Evolutionary conservation across 1,140 invertebrate species (phyloP), one percentile per base, ranked within the genome.

Genomic region (Drosophila seguyi): DNA sequence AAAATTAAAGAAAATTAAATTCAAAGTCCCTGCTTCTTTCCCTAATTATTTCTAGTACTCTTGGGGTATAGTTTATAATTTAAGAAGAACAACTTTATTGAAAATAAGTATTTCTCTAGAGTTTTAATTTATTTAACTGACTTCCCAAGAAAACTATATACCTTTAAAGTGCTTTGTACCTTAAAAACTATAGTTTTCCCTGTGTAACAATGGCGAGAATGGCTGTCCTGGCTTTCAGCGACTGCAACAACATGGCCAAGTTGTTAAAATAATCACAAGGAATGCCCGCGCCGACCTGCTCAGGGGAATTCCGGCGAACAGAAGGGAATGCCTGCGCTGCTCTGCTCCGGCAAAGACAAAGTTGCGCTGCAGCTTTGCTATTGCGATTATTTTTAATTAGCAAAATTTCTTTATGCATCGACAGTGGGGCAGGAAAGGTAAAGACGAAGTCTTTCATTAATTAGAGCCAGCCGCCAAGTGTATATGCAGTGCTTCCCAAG

Each of bases 201-300:
- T 20, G 10, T 29, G 58, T 45, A 41, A 47, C 50, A 27, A 34
- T 20, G 67, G 18, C 42, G 11, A 55, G 27, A 57, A 72, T 50
- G 52, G 36, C 50, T 48, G 41, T 34, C 27, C 29, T n/a, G 39
- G 50, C 34, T 45, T 38, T 41, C 31, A 58, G 52, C 60, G 20
- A 75, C 22, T 75, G 73, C 58, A 83, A 81, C 83, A 87, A 71
- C 80, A 75, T 65, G 62, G 75, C 67, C 71, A 80, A 69, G 59
- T 87, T 87, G 79, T 88, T 88, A 69, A 79, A 69, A 87, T 87
- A 88, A 87, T 88, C 84, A 78, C 80, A 88, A 87, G 76, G 48
- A 87, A 84, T 84, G 76, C 52, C 52, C 31, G 20, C 14, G 80
- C 84, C 75, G 25, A 71, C 61, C 53, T n/a, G 66, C 67, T 41